Conservation (phyloP, 2,797 vertebrate genomes). For the Lepilemur septentrionalis region DNA sequence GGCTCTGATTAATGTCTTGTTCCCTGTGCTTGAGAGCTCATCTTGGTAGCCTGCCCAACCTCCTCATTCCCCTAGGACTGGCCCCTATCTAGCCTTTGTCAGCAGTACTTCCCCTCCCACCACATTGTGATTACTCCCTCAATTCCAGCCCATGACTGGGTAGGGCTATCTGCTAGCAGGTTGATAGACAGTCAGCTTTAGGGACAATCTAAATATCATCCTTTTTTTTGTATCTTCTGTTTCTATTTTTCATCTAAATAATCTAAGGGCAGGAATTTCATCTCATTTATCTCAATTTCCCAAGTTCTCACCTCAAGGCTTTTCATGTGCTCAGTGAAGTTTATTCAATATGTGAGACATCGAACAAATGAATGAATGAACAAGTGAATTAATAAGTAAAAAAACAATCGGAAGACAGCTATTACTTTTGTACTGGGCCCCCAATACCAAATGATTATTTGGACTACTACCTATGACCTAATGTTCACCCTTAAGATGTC, state of each 20-base stretch:
- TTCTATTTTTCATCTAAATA: constrained; percentile 24
- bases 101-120: background rate
- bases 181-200: background rate
- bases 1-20: constrained; percentile 57
- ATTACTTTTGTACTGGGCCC: background rate
- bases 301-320: background rate
- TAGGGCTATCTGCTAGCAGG: background rate
- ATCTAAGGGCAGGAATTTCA: background rate
- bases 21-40: constrained; percentile 53
- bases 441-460: background rate
- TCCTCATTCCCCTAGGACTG: constrained; percentile 23
- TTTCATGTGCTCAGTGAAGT: background rate
- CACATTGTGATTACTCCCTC: background rate
- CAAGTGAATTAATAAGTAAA: constrained; percentile 10
- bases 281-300: constrained; percentile 16
- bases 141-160: background rate
- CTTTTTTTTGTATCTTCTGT: constrained; percentile 12
- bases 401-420: background rate
- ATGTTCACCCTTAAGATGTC: background rate
- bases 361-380: background rate
- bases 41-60: constrained; percentile 28
- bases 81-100: constrained; percentile 37
- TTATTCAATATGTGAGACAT: constrained; percentile 1
- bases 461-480: background rate
- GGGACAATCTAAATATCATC: background rate